These are phyloP conservation scores for Rhinopomastus cyanomelas DNA, from an alignment of 2,113 vertebrate genomes.

Conservation along the genomic window DNA sequence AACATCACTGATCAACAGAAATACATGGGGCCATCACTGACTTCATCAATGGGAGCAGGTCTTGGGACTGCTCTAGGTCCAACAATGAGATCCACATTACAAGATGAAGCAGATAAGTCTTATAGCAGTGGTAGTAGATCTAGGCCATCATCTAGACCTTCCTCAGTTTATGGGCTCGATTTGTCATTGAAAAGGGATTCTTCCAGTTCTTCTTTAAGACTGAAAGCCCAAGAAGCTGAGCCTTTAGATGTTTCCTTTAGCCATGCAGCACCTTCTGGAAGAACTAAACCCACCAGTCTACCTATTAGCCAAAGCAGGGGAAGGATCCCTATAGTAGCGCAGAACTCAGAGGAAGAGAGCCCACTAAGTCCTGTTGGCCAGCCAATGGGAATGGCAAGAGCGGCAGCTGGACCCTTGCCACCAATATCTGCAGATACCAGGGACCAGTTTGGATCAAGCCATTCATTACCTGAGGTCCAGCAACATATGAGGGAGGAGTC, in stretches of 20 bases:
- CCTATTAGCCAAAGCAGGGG: conserved; percentile 98
- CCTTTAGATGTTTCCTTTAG: conserved; percentile 90
- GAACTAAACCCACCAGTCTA: conserved; percentile 95
- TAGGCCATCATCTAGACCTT: conserved; percentile 92
- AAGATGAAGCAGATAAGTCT: conserved; percentile 89
- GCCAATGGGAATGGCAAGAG: conserved; percentile 99
- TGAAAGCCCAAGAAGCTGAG: conserved; percentile 91
- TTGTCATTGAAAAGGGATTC: conserved; percentile 94
- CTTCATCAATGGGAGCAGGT: conserved; percentile 84
- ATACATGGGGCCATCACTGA: conserved; percentile 85
- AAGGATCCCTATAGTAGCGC: conserved; percentile 95
- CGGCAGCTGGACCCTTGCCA: conserved; percentile 94
- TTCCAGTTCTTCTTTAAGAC: conserved; percentile 92
- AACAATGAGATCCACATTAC: conserved; percentile 81
- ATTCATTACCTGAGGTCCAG: conserved; percentile 97
- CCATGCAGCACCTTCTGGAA: conserved; percentile 84
- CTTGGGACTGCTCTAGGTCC: conserved; percentile 84
- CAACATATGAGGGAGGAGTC: conserved; percentile 99
- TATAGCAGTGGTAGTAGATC: conserved; percentile 91
- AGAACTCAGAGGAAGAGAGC: conserved; percentile 99
- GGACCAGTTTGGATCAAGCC: conserved; percentile 98
- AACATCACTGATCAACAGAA: conserved; percentile 98
- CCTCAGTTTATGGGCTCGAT: conserved; percentile 96
- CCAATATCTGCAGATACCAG: conserved; percentile 97
- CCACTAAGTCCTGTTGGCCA: conserved; percentile 97